Conservation (phyloP, 2,113 vertebrate species). For the Dermatemys mawii region DNA sequence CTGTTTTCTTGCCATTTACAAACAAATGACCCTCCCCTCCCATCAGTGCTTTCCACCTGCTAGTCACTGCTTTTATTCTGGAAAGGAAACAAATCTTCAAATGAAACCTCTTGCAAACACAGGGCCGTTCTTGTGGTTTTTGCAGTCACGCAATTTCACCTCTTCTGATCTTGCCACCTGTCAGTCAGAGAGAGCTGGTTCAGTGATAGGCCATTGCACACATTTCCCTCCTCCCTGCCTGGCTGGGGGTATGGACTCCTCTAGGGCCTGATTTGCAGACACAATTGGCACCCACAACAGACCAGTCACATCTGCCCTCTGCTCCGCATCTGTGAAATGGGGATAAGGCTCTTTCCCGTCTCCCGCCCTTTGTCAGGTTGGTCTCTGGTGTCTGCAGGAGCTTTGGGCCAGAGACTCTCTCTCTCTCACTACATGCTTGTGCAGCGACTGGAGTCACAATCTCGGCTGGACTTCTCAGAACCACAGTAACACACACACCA, state of each 20-base stretch:
- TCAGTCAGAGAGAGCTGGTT: neutral
- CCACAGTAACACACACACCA: no score
- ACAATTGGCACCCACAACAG: neutral
- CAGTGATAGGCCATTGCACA: neutral
- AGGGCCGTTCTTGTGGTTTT: neutral
- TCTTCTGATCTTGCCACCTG: neutral
- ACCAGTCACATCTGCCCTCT: neutral
- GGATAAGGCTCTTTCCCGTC: neutral
- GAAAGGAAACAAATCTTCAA: neutral
- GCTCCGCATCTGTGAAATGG: neutral
- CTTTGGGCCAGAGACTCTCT: neutral
- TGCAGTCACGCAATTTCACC: neutral
- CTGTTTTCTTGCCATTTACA: neutral
- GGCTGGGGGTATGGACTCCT: no score
- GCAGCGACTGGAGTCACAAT: neutral
- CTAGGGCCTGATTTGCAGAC: neutral
- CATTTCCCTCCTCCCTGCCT: neutral
- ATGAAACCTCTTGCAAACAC: neutral
- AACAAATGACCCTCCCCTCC: no score
- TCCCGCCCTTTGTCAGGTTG: neutral
- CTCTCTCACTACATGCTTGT: neutral
- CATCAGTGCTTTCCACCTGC: no score
- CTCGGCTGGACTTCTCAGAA: no score
- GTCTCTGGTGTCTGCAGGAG: neutral
- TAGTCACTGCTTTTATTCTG: neutral